These are phyloP conservation scores for Lomographa bimaculata DNA, from an alignment of 2,888 invertebrate genomes.

Conservation along the genomic window DNA sequence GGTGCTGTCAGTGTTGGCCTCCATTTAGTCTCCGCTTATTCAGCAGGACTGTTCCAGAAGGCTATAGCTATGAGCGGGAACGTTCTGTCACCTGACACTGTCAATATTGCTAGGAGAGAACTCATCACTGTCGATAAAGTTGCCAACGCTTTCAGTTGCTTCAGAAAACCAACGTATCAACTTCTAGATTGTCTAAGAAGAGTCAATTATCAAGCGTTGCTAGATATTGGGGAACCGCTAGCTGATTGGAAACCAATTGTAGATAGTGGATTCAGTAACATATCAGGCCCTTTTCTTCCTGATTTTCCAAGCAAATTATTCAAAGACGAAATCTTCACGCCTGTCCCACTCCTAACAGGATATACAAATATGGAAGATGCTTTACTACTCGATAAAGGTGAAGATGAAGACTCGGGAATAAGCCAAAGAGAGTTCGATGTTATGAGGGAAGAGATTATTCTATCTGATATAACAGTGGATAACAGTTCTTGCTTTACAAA, in stretches of 20 bases:
- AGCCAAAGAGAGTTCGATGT: slow-evolving; percentile 84
- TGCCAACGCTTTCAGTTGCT: slow-evolving; percentile 87
- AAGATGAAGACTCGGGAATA: slow-evolving; percentile 84
- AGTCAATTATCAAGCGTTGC: slow-evolving; percentile 83
- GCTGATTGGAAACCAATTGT: slow-evolving; percentile 90
- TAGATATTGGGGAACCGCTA: slow-evolving; percentile 85
- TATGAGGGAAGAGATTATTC: slow-evolving; percentile 85
- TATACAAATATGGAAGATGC: slow-evolving; percentile 93
- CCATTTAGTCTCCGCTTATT: slow-evolving; percentile 87
- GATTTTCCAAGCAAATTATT: slow-evolving; percentile 86
- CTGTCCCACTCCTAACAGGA: slow-evolving; percentile 89
- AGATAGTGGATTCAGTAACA: slow-evolving; percentile 88
- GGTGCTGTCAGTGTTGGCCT: slow-evolving; percentile 91
- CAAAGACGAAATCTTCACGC: slow-evolving; percentile 84
- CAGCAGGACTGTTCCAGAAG: slow-evolving; percentile 87
- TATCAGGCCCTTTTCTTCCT: slow-evolving; percentile 86
- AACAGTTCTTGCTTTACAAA: slow-evolving; percentile 85
- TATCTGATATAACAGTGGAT: slow-evolving; percentile 83
- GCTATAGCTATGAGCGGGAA: slow-evolving; percentile 93
- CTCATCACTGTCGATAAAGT: slow-evolving; percentile 85
- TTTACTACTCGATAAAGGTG: slow-evolving; percentile 83
- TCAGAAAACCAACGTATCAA: slow-evolving; percentile 85
- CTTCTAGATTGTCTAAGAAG: slow-evolving; percentile 88
- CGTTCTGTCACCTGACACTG: slow-evolving; percentile 84
- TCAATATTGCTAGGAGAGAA: slow-evolving; percentile 86